Base-by-base conservation (phyloP, 2,797 vertebrate species). In the Eutrigla gurnardus region DNA sequence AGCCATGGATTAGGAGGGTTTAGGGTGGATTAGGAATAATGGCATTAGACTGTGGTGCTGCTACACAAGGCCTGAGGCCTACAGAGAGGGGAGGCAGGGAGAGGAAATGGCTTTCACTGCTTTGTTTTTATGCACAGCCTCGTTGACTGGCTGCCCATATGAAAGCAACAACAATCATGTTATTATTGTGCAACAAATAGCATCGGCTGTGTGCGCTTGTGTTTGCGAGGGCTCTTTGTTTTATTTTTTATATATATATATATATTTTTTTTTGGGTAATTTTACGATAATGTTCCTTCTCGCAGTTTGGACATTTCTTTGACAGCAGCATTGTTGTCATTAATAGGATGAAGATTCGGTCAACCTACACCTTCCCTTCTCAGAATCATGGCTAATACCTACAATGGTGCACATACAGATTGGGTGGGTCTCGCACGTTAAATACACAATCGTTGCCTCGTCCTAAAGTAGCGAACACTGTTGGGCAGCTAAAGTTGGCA, bases 21-120 rank as follows among this genome's bases (percentile, higher is more conserved):
- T 93, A 93, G 82, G 77, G 80, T 83, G 91, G 92, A 93, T 93
- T 93, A 93, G 90, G 89, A 92, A 93, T 93, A 93, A 94, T 93
- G 92, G 91, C 90, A 94, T 94, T 93, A 93, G 92, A 87, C 88
- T 85, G 88, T 75, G 86, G 86, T 76, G 86, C 88, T 86, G 87
- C 91, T 87, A 86, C 91, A 90, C 85, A 87, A 25, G 86, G 73
- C 88, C 87, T 55, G 89, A 82, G 86, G 90, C 90, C 88, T 59
- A 37, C 80, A 66, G 90, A 87, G 91, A 89, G 86, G 83, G 86
- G 86, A 82, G 80, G 67, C 79, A 77, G 78, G 64, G 72, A 75
- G 74, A 89, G 75, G 80, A 86, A 89, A 73, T 76, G 7, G 80
- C 82, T 81, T 86, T 86, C 32, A 73, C 71, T 32, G 86, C 89